Base-by-base conservation (phyloP, 2,888 invertebrate genomes). In the Torymus tubicola region DNA sequence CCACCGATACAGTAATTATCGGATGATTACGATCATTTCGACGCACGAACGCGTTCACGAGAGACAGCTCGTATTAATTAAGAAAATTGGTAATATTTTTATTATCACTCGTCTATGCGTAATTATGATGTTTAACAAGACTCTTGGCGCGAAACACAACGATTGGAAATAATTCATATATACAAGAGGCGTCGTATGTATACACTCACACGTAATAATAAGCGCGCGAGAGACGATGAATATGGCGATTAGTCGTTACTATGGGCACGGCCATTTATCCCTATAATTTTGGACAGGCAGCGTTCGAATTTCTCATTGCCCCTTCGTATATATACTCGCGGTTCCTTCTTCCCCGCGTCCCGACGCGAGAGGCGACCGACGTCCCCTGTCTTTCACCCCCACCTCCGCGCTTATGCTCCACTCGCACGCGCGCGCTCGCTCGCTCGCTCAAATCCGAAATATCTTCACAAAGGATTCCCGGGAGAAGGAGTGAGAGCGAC, bases 391-490 rank as follows among this genome's bases (percentile, higher is more conserved):
- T 78, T 72, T 78, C 65, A 74, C 13, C n/a, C 55, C 14, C 21
- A 4, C 64, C 50, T 14, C 21, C 31, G 52, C 69, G 63, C 8
- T 50, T n/a, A 5, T 52, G 52, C 52, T 21, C 10, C 42, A 13
- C 16, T 18, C 60, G 18, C 60, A 5, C 50, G 4, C 8, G 2
- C 18, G 8, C 21, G 13, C 68, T 1, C 18, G 8, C 21, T 5
- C 68, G 55, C 63, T 76, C 60, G 69, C n/a, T 72, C 68, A 68
- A 76, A 76, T 76, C 61, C 72, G 76, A 76, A 80, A 80, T 71
- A 80, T 70, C 74, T 69, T 68, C 21, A 80, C 76, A 75, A 80
- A 80, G 72, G 80, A 71, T 71, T 69, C 63, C 61, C 60, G 63
- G 14, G 78, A 61, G 78, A 58, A 57, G 58, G 67, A 72, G 67